These are phyloP conservation scores for Cerastis rubricosa DNA, from an alignment of 2,888 invertebrate genomes.

Conservation along the genomic window DNA sequence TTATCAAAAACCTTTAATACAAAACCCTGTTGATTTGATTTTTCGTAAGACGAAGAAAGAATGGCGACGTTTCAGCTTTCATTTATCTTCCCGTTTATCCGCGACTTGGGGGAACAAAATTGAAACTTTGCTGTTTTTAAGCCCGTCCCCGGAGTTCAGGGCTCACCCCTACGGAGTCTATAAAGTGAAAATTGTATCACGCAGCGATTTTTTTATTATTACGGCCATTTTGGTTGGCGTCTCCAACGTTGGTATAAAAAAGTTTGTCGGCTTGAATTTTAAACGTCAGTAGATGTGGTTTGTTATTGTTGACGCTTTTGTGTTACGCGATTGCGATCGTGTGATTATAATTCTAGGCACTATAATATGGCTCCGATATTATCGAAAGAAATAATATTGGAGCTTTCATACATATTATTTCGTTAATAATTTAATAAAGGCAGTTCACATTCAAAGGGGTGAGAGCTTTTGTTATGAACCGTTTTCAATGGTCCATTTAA, in stretches of 20 bases:
- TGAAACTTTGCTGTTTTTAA: constrained; percentile 69
- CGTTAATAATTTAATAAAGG: constrained; percentile 32
- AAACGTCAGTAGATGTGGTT: constrained; percentile 19
- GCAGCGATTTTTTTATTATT: constrained; percentile 62
- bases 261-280: constrained; percentile 40
- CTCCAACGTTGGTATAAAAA: constrained; percentile 36
- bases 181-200: constrained; percentile 65
- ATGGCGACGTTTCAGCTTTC: constrained; percentile 59
- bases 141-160: constrained; percentile 56
- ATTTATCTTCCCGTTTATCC: constrained; percentile 67
- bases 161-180: constrained; percentile 57
- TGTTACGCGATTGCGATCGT: constrained; percentile 1
- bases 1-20: constrained; percentile 29
- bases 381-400: not conserved
- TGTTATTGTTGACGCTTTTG: constrained; percentile 22
- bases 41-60: constrained; percentile 50
- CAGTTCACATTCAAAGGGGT: constrained; percentile 17
- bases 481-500: constrained; percentile 38
- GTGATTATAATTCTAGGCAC: not conserved
- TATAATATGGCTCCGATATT: constrained; percentile 24
- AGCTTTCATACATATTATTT: constrained; percentile 16
- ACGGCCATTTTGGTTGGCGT: constrained; percentile 33
- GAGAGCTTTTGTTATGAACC: constrained; percentile 29
- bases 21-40: constrained; percentile 52
- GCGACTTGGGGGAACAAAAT: constrained; percentile 65